Evolutionary conservation across 2,113 vertebrate species (phyloP).

Genomic region (Rafetus swinhoei): DNA sequence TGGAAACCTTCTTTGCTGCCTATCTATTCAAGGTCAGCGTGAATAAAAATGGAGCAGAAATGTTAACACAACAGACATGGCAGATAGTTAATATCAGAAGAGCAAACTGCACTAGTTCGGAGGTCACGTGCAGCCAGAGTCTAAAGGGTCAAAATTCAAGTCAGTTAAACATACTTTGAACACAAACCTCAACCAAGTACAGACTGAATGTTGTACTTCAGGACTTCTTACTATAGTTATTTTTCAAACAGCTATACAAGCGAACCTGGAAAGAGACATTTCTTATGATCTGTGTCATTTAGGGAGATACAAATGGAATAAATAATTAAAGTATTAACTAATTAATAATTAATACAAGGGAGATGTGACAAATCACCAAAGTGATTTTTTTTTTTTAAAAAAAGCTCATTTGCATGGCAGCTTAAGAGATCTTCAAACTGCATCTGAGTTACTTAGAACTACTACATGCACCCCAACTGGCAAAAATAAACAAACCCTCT

Average conservation of each 20-base stretch:
- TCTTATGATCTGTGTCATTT: constrained; percentile 58
- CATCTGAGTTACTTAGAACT: not conserved
- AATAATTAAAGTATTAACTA: not conserved
- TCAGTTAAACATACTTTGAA: not conserved
- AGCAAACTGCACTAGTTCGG: not conserved
- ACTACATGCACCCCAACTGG: not conserved
- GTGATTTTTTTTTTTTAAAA: not conserved
- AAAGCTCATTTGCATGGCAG: not conserved
- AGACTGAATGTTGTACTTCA: not conserved
- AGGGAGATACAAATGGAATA: not conserved
- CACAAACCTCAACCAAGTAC: constrained; percentile 1
- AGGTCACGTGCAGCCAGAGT: constrained; percentile 45
- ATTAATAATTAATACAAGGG: not conserved
- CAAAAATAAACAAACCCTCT: not conserved
- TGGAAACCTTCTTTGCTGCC: not conserved
- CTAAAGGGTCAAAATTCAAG: constrained; percentile 70
- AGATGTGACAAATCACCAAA: not conserved
- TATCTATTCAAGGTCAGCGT: not conserved
- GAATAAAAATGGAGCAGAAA: not conserved
- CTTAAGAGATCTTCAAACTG: not conserved
- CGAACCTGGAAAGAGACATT: constrained; percentile 50
- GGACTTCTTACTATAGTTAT: constrained; percentile 16
- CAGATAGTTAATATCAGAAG: constrained; percentile 41
- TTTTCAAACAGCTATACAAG: constrained; percentile 26
- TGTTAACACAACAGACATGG: not conserved